Evolutionary conservation across 2,888 invertebrate species (phyloP).

Genomic region (Formica aserva): DNA sequence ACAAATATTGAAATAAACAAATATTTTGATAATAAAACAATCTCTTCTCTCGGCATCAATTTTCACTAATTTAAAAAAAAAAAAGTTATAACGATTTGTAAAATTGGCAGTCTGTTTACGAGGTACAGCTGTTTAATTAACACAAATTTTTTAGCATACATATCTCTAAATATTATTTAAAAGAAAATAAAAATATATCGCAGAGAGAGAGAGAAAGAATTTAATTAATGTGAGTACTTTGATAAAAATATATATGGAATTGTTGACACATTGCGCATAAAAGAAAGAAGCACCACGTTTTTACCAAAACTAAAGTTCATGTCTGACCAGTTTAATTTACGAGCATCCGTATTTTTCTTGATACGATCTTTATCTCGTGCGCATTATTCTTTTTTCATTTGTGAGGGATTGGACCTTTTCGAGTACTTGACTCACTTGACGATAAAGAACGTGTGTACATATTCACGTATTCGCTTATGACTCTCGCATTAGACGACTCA

Average conservation of each 20-base stretch:
- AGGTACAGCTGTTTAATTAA: background rate
- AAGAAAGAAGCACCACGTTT: background rate
- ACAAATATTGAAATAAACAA: background rate
- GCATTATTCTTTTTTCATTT: background rate
- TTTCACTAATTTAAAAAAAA: background rate
- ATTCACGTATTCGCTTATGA: background rate
- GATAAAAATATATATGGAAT: background rate
- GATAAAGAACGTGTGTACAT: background rate
- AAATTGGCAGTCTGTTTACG: background rate
- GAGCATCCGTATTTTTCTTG: background rate
- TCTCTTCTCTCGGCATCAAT: background rate
- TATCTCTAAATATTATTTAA: background rate
- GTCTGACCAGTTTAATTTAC: constrained; percentile 2
- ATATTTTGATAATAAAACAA: constrained; percentile 5
- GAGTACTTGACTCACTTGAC: background rate
- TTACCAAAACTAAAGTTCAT: background rate
- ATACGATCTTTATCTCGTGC: background rate
- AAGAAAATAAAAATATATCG: background rate
- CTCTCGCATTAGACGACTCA: constrained; percentile 25
- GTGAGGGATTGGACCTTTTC: background rate
- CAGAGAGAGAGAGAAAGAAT: background rate
- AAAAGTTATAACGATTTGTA: background rate
- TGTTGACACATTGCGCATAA: background rate
- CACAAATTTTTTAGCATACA: background rate
- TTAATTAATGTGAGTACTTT: background rate